phyloP scores from a whole-genome alignment of 2,113 vertebrate genomes.

The Xenopus laevis region DNA sequence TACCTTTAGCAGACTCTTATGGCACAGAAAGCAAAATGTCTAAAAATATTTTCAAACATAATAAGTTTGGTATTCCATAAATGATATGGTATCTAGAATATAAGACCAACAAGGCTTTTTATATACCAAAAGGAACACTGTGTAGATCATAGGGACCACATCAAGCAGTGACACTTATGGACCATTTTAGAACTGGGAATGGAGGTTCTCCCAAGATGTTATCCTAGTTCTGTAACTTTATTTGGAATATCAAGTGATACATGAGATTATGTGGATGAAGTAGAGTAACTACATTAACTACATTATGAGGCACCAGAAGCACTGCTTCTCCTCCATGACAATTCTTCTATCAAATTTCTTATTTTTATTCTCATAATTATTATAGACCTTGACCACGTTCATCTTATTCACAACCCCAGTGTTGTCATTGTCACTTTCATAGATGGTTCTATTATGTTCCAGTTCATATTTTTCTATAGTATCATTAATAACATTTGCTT shows the following conservation, averaged over 20 bases:
- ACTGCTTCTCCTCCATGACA: too few species aligned
- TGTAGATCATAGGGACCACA: constrained; percentile 6
- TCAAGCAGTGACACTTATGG: constrained; percentile 11
- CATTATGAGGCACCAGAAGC: too few species aligned
- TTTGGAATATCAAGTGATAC: background rate
- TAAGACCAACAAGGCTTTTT: constrained; percentile 26
- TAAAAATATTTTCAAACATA: constrained; percentile 20
- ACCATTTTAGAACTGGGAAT: constrained; percentile 1
- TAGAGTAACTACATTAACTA: too few species aligned
- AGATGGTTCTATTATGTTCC: too few species aligned
- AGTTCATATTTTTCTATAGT: too few species aligned
- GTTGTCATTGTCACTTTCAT: too few species aligned
- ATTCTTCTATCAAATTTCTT: too few species aligned
- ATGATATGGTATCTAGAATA: constrained; percentile 32
- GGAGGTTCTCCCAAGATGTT: background rate
- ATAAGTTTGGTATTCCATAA: constrained; percentile 26
- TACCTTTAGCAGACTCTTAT: constrained; percentile 23
- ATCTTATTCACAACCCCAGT: too few species aligned
- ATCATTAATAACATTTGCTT: too few species aligned
- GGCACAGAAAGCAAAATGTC: constrained; percentile 5
- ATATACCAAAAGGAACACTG: constrained; percentile 19
- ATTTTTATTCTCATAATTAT: too few species aligned
- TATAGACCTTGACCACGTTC: too few species aligned
- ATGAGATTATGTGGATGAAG: too few species aligned
- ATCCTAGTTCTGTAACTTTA: background rate